Evolutionary conservation across 2,113 vertebrate genomes (phyloP).

Genomic region (Paracanthobrama guichenoti): DNA sequence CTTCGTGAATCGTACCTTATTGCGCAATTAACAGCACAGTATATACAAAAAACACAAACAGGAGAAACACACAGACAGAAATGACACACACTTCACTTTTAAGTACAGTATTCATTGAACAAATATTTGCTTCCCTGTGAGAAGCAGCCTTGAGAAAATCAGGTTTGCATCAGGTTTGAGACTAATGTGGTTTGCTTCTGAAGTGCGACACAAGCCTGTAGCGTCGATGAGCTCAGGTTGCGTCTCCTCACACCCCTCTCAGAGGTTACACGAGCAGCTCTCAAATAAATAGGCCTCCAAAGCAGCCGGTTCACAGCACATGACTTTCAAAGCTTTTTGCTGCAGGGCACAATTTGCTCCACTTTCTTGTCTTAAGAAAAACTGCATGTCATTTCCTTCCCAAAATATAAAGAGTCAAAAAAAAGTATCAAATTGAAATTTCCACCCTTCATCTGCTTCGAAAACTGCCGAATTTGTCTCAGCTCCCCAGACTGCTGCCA

Average conservation of each 20-base stretch:
- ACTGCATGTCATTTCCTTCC: constrained; percentile 63
- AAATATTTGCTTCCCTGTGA: background rate
- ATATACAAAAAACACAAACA: background rate
- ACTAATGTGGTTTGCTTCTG: constrained; percentile 23
- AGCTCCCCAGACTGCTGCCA: constrained; percentile 6
- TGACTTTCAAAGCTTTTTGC: constrained; percentile 68
- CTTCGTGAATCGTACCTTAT: background rate
- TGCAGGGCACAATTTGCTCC: constrained; percentile 71
- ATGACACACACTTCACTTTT: background rate
- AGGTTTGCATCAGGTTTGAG: constrained; percentile 3
- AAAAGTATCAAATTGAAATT: constrained; percentile 61
- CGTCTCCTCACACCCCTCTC: constrained; percentile 46
- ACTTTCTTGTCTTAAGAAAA: constrained; percentile 70
- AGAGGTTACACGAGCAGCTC: constrained; percentile 61
- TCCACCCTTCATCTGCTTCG: constrained; percentile 45
- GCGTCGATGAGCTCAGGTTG: background rate
- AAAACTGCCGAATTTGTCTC: constrained; percentile 58
- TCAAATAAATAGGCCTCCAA: constrained; percentile 67
- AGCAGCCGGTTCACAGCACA: constrained; percentile 52
- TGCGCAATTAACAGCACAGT: too few species aligned
- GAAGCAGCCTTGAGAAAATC: background rate
- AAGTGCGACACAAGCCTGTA: constrained; percentile 29
- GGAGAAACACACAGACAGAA: background rate
- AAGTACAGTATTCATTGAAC: background rate
- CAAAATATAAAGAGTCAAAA: constrained; percentile 52